Base-by-base conservation (phyloP, 2,888 invertebrate species). In the Campoletis raptor region DNA sequence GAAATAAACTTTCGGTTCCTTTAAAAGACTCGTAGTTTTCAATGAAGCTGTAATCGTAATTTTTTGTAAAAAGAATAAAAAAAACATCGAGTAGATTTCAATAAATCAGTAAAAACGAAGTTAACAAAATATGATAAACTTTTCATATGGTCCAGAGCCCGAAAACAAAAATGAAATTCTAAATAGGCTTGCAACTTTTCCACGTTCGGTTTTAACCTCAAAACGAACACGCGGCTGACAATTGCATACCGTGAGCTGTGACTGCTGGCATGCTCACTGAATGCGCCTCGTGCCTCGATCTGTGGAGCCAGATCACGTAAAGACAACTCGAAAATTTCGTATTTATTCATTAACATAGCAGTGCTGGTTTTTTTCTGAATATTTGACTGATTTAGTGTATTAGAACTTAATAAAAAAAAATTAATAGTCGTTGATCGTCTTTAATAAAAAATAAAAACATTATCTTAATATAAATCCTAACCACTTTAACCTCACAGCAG, bases 191-290 rank as follows among this genome's bases (percentile, higher is more conserved):
- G 52, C 8, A n/a, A n/a, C 7, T 18, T 52, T 36, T 52, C 18
- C n/a, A 12, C 52, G 54, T 18, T 10, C 36, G 72, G 21, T 30
- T 66, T 85, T 88, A 88, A 88, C 88, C 88, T 88, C 85, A 24
- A 80, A 85, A 85, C 64, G 61, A 79, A 36, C 88, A 87, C 85
- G 87, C 81, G 85, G 81, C 79, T 77, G 54, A 9, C 12, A 61
- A 30, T 37, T 69, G 61, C 66, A 81, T 37, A 30, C 10, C 67
- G 54, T 52, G 42, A 12, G 15, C 8, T 73, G 54, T 52, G 42
- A 12, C 6, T 52, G 8, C n/a, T 52, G 18, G 57, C 57, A 12
- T 24, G 12, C 57, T 57, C 10, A 21, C 57, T 57, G 61, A 0
- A 15, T 61, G 12, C 61, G 15, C 6, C 15, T 15, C 30, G 1